Evolutionary conservation across 1,140 invertebrate species (phyloP).

Genomic region (Polypedilum pembai): DNA sequence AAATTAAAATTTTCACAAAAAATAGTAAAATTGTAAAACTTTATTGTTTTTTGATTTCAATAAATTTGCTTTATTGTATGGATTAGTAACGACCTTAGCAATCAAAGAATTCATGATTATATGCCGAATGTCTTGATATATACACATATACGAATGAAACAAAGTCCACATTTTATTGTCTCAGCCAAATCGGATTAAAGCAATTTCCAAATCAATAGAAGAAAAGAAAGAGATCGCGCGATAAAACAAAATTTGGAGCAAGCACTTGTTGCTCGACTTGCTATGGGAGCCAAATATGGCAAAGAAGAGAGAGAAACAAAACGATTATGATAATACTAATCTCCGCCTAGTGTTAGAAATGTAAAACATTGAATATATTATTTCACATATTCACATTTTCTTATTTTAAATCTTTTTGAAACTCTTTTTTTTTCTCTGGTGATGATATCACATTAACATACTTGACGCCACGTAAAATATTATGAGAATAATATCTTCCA

Average conservation of each 20-base stretch:
- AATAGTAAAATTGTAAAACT: background rate
- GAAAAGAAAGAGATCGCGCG: background rate
- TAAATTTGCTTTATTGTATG: background rate
- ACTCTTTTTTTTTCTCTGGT: background rate
- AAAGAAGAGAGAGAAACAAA: background rate
- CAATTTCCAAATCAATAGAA: background rate
- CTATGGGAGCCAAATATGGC: background rate
- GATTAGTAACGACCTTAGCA: background rate
- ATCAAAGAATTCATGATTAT: background rate
- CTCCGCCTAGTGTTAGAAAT: background rate
- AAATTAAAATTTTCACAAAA: background rate
- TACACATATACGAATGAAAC: background rate
- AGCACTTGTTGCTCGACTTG: background rate
- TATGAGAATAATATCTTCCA: too few relatives aligned
- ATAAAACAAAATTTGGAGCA: background rate
- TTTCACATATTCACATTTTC: too few relatives aligned
- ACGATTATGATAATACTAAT: background rate
- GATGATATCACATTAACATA: background rate
- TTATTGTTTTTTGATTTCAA: conserved; percentile 15
- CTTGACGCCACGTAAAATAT: background rate
- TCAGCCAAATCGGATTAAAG: background rate
- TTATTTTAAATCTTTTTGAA: too few relatives aligned
- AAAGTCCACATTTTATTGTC: background rate
- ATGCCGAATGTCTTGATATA: background rate
- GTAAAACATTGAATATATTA: background rate